These are phyloP conservation scores for Theretra japonica DNA, from an alignment of 2,888 invertebrate species.

Conservation along the genomic window DNA sequence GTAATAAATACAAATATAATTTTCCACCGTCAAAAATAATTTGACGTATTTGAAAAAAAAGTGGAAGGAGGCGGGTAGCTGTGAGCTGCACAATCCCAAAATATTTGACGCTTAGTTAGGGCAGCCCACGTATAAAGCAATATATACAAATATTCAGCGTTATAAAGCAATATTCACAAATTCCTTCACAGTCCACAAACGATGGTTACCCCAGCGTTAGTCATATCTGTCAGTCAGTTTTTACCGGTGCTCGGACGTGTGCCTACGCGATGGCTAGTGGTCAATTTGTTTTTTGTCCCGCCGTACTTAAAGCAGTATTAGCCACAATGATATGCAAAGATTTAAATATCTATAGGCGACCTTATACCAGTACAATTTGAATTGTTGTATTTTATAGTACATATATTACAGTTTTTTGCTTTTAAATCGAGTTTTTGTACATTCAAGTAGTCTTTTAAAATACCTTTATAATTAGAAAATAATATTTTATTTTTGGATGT, in stretches of 20 bases:
- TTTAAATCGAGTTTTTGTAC: background rate
- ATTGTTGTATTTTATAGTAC: background rate
- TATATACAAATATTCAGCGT: too few species aligned
- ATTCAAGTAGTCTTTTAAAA: too few species aligned
- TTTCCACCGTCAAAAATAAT: too few species aligned
- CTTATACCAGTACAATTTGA: background rate
- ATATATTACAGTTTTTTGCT: background rate
- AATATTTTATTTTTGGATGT: too few species aligned
- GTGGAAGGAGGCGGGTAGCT: too few species aligned
- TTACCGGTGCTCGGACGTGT: constrained; percentile 53
- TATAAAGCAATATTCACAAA: background rate
- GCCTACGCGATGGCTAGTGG: constrained; percentile 59
- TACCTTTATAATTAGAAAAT: too few species aligned
- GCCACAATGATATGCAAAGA: constrained; percentile 31
- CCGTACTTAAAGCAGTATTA: constrained; percentile 27
- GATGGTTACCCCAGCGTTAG: constrained; percentile 48
- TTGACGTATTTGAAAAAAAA: too few species aligned
- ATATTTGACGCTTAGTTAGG: too few species aligned
- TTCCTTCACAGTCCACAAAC: constrained; percentile 24
- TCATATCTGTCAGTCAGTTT: constrained; percentile 57
- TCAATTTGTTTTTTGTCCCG: constrained; percentile 30
- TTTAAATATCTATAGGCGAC: constrained; percentile 8
- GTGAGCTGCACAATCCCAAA: too few species aligned
- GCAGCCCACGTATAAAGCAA: too few species aligned
- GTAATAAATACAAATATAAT: too few species aligned